Base-by-base conservation (phyloP, 2,888 invertebrate genomes). In the Steinernema hermaphroditum region DNA sequence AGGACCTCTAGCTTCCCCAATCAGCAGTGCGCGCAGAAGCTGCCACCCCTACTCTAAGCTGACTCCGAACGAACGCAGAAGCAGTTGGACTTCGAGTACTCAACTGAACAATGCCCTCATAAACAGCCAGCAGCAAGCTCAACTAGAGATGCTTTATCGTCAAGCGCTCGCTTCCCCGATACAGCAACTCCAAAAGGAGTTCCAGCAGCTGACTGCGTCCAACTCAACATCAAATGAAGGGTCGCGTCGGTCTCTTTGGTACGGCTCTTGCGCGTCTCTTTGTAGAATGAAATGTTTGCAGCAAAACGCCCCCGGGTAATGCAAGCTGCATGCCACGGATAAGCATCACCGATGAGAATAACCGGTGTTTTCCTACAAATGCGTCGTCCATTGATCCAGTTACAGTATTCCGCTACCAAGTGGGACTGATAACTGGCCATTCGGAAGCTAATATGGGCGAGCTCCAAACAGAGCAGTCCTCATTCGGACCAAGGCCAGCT, bases 301-400 rank as follows among this genome's bases (percentile, higher is more conserved):
- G 54, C 57, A 50, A 41, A 34, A 57, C 69, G 27, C 69, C 50
- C 19, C 68, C 57, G 41, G 54, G 43, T 16, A 34, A 43, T 44
- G 62, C 22, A 16, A 78, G 77, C 34, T 77, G 24, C 78, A 73
- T 34, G 62, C 83, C 29, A 81, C 83, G 43, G 29, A 85, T 85
- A 22, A 83, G 81, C 57, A 84, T 85, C 62, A 85, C 85, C 2
- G 85, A 85, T 70, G 85, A 85, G 75, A 78, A 85, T 76, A 85
- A 85, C 74, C 80, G 74, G 0, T 75, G 68, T 24, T 69, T 78
- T n/a, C 71, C 76, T 1, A 77, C 77, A 12, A 44, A 76, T 9
- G 79, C 83, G 0, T 72, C 77, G 16, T 78, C 80, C 24, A 82
- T 79, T 75, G 80, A 83, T 73, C 83, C 83, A 0, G 77, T 77